Evolutionary conservation across 2,797 vertebrate genomes (phyloP).

Genomic region (Mus caroli): DNA sequence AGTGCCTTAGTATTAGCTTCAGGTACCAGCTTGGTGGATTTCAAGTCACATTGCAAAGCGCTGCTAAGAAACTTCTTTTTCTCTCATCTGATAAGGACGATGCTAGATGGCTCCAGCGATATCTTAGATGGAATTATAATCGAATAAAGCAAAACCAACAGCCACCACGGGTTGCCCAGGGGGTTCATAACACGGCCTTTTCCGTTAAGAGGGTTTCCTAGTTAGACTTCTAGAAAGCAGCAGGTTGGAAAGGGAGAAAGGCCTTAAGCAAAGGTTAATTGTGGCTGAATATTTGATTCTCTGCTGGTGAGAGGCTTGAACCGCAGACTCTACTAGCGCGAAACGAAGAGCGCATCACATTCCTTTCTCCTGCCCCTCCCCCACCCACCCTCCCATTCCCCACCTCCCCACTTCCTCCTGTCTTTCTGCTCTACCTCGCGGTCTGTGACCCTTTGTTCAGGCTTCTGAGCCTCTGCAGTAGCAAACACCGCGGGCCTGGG

Average conservation of each 20-base stretch:
- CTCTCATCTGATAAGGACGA: not conserved
- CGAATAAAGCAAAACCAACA: not conserved
- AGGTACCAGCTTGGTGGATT: not conserved
- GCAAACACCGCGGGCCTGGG: not conserved
- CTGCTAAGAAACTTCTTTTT: not conserved
- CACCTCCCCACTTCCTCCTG: too few relatives aligned
- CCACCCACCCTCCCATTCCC: too few relatives aligned
- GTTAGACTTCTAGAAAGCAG: not conserved
- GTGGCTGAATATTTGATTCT: not conserved
- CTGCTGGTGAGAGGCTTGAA: not conserved
- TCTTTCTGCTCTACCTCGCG: not conserved
- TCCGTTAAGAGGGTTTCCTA: not conserved
- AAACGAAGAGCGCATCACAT: rapidly evolving
- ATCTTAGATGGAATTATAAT: not conserved
- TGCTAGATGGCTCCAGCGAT: not conserved
- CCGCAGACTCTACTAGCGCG: rapidly evolving
- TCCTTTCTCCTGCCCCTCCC: not conserved
- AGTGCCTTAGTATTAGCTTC: not conserved
- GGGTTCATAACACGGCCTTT: not conserved
- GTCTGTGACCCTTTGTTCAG: slow-evolving; percentile 13
- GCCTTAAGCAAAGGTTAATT: not conserved
- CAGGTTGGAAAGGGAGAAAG: not conserved
- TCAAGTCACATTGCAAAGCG: not conserved
- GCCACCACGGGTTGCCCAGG: not conserved
- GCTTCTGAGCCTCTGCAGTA: not conserved